Conservation (phyloP, 2,797 vertebrate genomes). For the Serranus cabrilla region DNA sequence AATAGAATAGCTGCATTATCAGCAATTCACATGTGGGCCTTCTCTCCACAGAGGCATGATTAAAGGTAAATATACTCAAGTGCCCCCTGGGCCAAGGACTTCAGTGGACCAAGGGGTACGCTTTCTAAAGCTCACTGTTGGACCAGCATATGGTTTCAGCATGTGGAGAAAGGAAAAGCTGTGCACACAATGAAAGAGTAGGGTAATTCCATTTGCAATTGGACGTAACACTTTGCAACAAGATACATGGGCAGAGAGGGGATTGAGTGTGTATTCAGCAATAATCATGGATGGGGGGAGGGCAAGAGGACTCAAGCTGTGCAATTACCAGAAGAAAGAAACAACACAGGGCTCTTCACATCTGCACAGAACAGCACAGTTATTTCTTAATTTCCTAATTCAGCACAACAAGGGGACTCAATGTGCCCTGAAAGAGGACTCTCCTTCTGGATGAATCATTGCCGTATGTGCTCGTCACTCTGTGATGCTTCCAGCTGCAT, state of each 20-base stretch:
- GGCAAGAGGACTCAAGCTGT: conserved; percentile 74
- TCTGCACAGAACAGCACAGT: conserved; percentile 69
- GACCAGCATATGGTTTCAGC: conserved; percentile 75
- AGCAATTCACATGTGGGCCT: conserved; percentile 64
- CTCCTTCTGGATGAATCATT: conserved; percentile 64
- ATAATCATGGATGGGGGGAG: conserved; percentile 61
- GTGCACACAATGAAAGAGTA: conserved; percentile 67
- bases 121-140: conserved; percentile 60
- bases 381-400: conserved; percentile 73
- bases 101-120: conserved; percentile 61
- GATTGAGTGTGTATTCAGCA: conserved; percentile 73
- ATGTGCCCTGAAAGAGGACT: conserved; percentile 56
- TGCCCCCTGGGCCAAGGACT: conserved; percentile 66
- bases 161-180: conserved; percentile 72
- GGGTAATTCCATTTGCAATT: conserved; percentile 78
- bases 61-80: conserved; percentile 80
- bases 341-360: conserved; percentile 67
- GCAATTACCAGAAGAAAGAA: conserved; percentile 76
- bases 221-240: conserved; percentile 71
- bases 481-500: conserved; percentile 54
- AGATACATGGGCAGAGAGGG: conserved; percentile 62
- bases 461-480: conserved; percentile 64
- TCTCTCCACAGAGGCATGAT: conserved; percentile 68
- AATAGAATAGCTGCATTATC: conserved; percentile 56
- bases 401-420: conserved; percentile 59